A percentile compares a stretch with the other conserved stretches of the same genome.
phyloP scores from a whole-genome alignment of 2,888 invertebrate species.

The Polydrusus pterygomalis region DNA sequence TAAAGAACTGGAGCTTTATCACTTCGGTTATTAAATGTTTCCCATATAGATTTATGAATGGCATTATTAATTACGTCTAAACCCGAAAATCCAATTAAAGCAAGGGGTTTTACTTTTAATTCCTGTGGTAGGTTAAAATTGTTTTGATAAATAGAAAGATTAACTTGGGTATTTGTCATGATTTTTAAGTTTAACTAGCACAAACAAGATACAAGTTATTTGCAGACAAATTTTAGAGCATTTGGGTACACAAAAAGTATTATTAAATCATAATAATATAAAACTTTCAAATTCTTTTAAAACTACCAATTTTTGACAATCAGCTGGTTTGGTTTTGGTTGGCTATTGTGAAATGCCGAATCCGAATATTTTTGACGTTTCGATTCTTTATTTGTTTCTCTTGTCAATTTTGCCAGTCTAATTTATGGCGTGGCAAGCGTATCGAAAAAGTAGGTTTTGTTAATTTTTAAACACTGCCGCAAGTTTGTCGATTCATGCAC shows the following conservation, averaged over 20 bases:
- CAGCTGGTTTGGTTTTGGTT: not conserved
- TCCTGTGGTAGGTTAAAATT: constrained; percentile 83
- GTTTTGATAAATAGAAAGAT: constrained; percentile 53
- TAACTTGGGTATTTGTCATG: constrained; percentile 57
- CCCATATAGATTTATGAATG: constrained; percentile 94
- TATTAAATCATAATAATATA: not conserved
- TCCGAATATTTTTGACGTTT: too few relatives aligned
- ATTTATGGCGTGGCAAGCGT: too few relatives aligned
- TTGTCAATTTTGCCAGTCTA: too few relatives aligned
- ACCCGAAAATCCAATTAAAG: constrained; percentile 91
- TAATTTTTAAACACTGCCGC: too few relatives aligned
- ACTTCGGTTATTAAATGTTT: constrained; percentile 88
- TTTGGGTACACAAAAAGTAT: not conserved
- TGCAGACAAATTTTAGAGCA: not conserved
- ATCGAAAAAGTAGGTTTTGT: too few relatives aligned
- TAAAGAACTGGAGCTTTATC: constrained; percentile 91
- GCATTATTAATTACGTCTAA: constrained; percentile 89
- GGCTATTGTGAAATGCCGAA: too few relatives aligned
- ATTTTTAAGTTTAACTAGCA: not conserved
- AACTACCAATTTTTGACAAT: not conserved
- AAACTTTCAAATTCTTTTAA: not conserved
- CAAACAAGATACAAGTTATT: not conserved
- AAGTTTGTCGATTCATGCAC: too few relatives aligned
- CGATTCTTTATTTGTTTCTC: too few relatives aligned
- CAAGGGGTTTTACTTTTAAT: constrained; percentile 87